phyloP scores from a whole-genome alignment of 2,113 vertebrate species.

The Laticauda laticaudata region DNA sequence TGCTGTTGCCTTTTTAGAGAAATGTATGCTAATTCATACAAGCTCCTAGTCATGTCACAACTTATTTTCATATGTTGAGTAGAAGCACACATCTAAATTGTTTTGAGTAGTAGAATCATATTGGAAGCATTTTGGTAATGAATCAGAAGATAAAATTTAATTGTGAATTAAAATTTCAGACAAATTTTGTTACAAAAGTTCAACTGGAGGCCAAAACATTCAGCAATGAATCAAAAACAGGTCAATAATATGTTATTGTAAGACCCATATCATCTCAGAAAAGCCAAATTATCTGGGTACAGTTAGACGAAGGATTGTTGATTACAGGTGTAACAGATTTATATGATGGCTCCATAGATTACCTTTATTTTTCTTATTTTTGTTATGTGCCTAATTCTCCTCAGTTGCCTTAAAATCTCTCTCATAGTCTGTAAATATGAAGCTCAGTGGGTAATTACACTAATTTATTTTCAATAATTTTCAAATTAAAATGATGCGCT shows the following conservation, averaged over 20 bases:
- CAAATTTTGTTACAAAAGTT: background rate
- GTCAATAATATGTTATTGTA: background rate
- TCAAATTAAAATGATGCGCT: constrained; percentile 60
- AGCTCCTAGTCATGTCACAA: background rate
- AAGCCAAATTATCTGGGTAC: background rate
- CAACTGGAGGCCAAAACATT: background rate
- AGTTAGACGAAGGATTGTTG: constrained; percentile 6
- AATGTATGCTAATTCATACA: background rate
- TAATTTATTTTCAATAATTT: constrained; percentile 66
- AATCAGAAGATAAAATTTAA: background rate
- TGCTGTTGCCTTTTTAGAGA: constrained; percentile 37
- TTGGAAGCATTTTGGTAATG: background rate
- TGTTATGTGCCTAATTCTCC: background rate
- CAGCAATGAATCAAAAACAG: constrained; percentile 5
- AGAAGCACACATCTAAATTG: background rate
- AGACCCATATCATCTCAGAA: background rate
- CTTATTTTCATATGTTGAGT: background rate
- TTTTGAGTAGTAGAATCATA: background rate
- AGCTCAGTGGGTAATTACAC: constrained; percentile 49
- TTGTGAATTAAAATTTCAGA: constrained; percentile 22
- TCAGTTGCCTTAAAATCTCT: constrained; percentile 44
- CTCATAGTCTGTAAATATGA: constrained; percentile 27
- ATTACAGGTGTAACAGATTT: constrained; percentile 24
- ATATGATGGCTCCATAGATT: constrained; percentile 18
- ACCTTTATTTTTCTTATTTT: constrained; percentile 4